Percentiles rank a stretch among this genome's conserved stretches.
phyloP scores from a whole-genome alignment of 2,113 vertebrate genomes.

The Sylvia atricapilla region DNA sequence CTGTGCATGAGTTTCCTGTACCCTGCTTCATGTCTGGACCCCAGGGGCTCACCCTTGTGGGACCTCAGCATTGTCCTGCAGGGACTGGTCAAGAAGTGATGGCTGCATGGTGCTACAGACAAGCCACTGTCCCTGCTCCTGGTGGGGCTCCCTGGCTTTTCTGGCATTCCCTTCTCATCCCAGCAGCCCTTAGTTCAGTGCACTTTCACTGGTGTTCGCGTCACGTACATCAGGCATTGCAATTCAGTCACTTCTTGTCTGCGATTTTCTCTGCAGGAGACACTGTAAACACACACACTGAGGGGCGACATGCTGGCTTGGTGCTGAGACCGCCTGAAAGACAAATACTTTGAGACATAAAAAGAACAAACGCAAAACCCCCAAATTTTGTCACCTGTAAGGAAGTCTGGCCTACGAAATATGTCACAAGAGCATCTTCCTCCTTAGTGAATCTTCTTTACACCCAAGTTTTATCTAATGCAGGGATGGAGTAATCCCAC shows the following conservation, averaged over 20 bases:
- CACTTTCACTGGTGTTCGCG: not conserved
- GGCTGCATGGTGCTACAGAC: rapidly evolving
- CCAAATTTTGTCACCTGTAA: not conserved
- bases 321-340: not conserved
- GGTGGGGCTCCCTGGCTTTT: not conserved
- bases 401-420: not conserved
- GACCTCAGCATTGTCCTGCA: not conserved
- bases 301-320: not conserved
- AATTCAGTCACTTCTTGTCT: not conserved
- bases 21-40: not conserved
- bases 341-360: not conserved
- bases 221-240: not conserved
- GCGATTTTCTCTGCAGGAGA: not conserved
- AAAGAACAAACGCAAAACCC: not conserved
- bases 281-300: not conserved
- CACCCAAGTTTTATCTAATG: not conserved
- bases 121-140: not conserved
- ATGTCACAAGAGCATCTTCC: not conserved
- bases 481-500: not conserved
- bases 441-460: not conserved
- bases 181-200: not conserved
- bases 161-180: not conserved
- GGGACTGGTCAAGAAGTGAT: not conserved
- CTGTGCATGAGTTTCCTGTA: not conserved
- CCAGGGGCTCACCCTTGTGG: not conserved